Conservation (phyloP, 30 jellyfish, hydroid and myxozoan genomes). For the Pelagia noctiluca region DNA sequence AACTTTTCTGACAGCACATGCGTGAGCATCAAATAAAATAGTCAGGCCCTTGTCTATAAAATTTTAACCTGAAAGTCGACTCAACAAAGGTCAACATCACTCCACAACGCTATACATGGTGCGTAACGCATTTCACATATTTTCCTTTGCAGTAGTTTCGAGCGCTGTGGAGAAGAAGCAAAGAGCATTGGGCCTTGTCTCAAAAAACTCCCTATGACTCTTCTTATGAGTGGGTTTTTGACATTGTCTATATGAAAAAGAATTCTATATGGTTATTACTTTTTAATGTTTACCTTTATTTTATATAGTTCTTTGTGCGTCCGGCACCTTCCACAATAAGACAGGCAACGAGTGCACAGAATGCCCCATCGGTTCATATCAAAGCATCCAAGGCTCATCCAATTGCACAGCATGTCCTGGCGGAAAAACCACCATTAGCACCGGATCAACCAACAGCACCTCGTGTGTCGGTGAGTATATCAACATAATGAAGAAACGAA, state of each 20-base stretch:
- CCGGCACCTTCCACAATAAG: conserved; percentile 78
- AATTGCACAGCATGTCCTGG: conserved; percentile 76
- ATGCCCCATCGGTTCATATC: conserved; percentile 89
- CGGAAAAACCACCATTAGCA: conserved; percentile 69
- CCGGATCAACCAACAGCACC: conserved; percentile 60
- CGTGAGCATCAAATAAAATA: too few relatives aligned
- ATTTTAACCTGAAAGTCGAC: too few relatives aligned
- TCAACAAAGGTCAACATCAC: too few relatives aligned
- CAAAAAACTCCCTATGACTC: too few relatives aligned
- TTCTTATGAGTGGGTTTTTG: neutral
- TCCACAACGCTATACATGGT: too few relatives aligned
- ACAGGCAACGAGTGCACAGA: conserved; percentile 56
- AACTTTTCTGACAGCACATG: too few relatives aligned
- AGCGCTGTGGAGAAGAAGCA: too few relatives aligned
- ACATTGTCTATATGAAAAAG: neutral
- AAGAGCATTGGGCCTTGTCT: too few relatives aligned
- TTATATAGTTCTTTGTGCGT: conserved; percentile 72
- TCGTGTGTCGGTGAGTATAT: conserved; percentile 77
- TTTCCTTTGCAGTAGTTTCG: too few relatives aligned
- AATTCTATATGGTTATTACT: neutral
- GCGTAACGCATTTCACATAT: too few relatives aligned
- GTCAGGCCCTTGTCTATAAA: too few relatives aligned
- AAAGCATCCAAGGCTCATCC: conserved; percentile 52
- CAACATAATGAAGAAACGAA: too few relatives aligned
- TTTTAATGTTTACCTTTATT: neutral